Conservation (phyloP, 2,113 vertebrate species). For the Mesoclemmys tuberculata region DNA sequence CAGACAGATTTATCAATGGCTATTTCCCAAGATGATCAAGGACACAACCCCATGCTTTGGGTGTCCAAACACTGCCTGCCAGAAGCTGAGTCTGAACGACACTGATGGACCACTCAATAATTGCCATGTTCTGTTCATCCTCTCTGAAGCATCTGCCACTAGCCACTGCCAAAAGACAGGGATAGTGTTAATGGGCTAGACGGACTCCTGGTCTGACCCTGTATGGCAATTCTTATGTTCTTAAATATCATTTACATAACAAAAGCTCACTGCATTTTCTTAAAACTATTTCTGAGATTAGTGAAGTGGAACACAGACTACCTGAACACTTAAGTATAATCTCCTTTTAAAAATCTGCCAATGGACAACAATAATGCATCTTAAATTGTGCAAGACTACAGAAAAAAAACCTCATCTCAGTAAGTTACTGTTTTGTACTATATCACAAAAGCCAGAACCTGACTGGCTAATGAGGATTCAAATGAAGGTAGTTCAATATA, state of each 20-base stretch:
- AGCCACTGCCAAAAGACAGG: not conserved
- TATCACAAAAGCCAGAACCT: not conserved
- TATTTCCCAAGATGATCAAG: not conserved
- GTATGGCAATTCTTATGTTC: not conserved
- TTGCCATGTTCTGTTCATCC: not conserved
- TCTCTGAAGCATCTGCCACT: not conserved
- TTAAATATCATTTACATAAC: not conserved
- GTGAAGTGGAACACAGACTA: not conserved
- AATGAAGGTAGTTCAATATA: not conserved
- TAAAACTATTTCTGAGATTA: not conserved
- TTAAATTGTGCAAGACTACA: rapidly evolving
- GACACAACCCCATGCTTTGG: not conserved
- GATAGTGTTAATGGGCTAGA: not conserved
- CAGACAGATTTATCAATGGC: not conserved
- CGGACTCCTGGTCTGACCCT: not conserved
- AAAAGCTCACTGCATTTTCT: not conserved
- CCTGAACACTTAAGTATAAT: not conserved
- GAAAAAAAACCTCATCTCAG: rapidly evolving
- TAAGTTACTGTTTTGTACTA: rapidly evolving
- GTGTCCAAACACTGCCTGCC: not conserved
- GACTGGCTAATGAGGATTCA: not conserved
- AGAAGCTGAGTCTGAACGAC: not conserved
- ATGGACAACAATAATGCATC: not conserved
- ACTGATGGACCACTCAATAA: not conserved
- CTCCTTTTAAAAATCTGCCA: not conserved